These are phyloP conservation scores for Trichonephila clavata DNA, from an alignment of 1,140 invertebrate species.

Conservation along the genomic window DNA sequence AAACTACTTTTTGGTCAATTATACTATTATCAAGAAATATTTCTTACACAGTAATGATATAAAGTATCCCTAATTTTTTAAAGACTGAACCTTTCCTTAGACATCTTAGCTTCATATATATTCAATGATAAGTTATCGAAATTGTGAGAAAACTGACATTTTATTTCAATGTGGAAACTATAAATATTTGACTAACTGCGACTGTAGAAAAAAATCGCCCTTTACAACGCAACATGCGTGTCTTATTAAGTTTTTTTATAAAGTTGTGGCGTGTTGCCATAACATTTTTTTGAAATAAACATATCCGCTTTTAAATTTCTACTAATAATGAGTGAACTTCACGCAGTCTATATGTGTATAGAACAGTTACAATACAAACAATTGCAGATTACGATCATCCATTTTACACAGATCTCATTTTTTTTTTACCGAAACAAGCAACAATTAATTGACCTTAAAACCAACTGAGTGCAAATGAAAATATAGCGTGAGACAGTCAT, in stretches of 20 bases:
- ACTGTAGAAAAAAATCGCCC: too few relatives aligned
- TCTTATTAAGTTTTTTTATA: neutral
- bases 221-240: too few relatives aligned
- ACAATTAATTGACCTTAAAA: conserved; percentile 61
- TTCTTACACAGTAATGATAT: too few relatives aligned
- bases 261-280: neutral
- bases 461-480: neutral
- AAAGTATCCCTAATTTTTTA: too few relatives aligned
- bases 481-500: neutral
- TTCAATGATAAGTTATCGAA: too few relatives aligned
- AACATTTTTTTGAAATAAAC: neutral
- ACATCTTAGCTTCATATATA: too few relatives aligned
- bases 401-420: conserved; percentile 4
- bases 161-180: too few relatives aligned
- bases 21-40: too few relatives aligned
- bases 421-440: neutral
- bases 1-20: too few relatives aligned
- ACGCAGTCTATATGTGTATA: neutral
- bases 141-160: too few relatives aligned
- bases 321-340: neutral
- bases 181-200: too few relatives aligned
- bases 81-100: too few relatives aligned
- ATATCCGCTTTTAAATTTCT: neutral
- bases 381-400: neutral
- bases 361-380: neutral